Evolutionary conservation across 2,888 invertebrate species (phyloP), one percentile per base, ranked within the genome.

Genomic region (Agriopis aurantiaria): DNA sequence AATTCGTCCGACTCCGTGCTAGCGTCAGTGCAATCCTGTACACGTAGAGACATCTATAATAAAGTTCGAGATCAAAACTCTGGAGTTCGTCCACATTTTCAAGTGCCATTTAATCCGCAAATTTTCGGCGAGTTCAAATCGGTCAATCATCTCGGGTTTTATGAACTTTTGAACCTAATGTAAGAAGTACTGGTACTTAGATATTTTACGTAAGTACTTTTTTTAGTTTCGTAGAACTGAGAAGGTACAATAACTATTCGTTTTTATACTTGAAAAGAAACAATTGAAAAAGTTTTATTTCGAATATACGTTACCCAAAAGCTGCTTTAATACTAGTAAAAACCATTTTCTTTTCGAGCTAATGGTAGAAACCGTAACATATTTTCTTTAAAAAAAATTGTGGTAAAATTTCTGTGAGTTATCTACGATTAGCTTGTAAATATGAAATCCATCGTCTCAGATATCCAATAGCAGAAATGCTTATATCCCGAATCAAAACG

Each of bases 51-150:
- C 41, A 10, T 9, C 10, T 33, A 41, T 14, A 56, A 12, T 14
- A 11, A 10, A 41, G 57, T 3, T 23, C 10, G 23, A 59, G 60
- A 59, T 64, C 64, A 64, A 59, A 59, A 55, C 12, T 60, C 59
- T 59, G 33, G 55, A 65, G 69, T 69, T 69, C 69, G 51, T 59
- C 60, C 33, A 65, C 64, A 46, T 46, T 43, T 33, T 63, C 41
- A 49, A 68, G 51, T 45, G 51, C 12, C 61, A 17, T 55, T 53
- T 41, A 53, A 60, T 45, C 40, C 52, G 48, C 23, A 52, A 61
- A 49, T 12, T 59, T 67, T 56, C 23, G 4, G 23, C 48, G 52
- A 52, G 61, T 53, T 53, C 62, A 52, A 43, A 52, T 58, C 58
- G 58, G 46, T 58, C 17, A 8, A 58, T 46, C 45, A 33, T 33